A percentile compares a stretch with the other conserved stretches of the same genome.
Conservation (phyloP, 92 coral and sea anemone species). For the Epizoanthus illoricatus region DNA sequence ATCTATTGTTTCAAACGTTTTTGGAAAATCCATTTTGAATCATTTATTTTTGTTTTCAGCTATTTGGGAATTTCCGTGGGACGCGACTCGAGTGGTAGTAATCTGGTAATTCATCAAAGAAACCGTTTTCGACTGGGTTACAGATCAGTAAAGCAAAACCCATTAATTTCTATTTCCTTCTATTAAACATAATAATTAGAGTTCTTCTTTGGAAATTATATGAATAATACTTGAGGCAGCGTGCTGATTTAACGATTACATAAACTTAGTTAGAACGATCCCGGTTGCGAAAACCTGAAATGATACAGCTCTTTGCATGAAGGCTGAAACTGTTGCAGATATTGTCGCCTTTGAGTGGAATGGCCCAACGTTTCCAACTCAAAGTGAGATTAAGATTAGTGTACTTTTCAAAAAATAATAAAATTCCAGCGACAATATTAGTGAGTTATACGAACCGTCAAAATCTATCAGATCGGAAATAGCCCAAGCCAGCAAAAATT, state of each 20-base stretch:
- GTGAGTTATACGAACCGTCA: background rate
- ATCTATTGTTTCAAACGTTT: background rate
- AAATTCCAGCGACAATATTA: background rate
- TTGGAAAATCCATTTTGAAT: background rate
- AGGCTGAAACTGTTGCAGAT: background rate
- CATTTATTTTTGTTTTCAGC: background rate
- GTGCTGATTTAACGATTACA: slow-evolving; percentile 9
- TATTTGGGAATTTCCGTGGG: background rate
- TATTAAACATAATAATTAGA: slow-evolving; percentile 6
- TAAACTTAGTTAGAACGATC: slow-evolving; percentile 8
- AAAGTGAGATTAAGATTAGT: background rate
- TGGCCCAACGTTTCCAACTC: background rate
- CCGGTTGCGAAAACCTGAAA: background rate
- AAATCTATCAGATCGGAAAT: background rate
- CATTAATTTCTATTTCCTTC: slow-evolving; percentile 13
- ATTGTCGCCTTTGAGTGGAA: background rate
- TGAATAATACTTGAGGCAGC: slow-evolving; percentile 8
- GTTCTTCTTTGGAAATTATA: slow-evolving; percentile 11
- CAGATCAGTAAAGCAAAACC: slow-evolving; percentile 4
- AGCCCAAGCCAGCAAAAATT: background rate
- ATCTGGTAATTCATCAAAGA: slow-evolving; percentile 4
- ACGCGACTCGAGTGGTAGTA: background rate
- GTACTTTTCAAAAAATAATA: background rate
- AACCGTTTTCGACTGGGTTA: background rate
- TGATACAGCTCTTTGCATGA: background rate